Base-by-base conservation (phyloP, 2,888 invertebrate species). In the Epiperipatus broadwayi region DNA sequence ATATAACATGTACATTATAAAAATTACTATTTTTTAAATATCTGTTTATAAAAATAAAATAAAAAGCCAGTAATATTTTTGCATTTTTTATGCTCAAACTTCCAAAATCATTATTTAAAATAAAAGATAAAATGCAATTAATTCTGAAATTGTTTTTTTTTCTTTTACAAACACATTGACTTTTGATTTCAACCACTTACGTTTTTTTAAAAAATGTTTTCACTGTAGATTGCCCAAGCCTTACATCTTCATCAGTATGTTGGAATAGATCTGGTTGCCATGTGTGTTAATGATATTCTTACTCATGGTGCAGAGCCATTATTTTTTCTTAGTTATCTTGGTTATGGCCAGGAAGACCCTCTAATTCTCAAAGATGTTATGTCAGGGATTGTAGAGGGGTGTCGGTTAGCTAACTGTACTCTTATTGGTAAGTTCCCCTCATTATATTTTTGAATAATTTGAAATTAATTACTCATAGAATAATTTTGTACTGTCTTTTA, bases 241-340 rank as follows among this genome's bases (percentile, higher is more conserved):
- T 71, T 73, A 53, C 68, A 72, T 12, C 70, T 75, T 39, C 87
- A 84, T 59, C 70, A 75, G 50, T 75, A 77, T 0, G 72, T 95
- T 39, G 95, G 95, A 1, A 77, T 83, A 49, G 97, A 97, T 60
- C 66, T 97, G 21, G 89, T 97, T 2, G 95, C 93, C 3, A 91
- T 93, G 87, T 91, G 91, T 54, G 91, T 84, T 32, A 97, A 97
- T 63, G 91, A 95, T 59, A 73, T 95, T 37, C 63, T 97, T 35
- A 87, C 87, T 47, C 80, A 87, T 44, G 93, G 91, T 31, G 95
- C 91, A 0, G 84, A 87, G 51, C 91, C 95, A 0, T 67, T 97
- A 47, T 91, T 84, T 49, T 95, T 97, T 63, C 65, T 97, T 14
- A 95, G 97, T 66, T 95, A 95, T 59, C 87, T 85, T 60, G 89